Evolutionary conservation across 2,113 vertebrate species (phyloP), one percentile per base, ranked within the genome.

Genomic region (Nyctibius bracteatus): DNA sequence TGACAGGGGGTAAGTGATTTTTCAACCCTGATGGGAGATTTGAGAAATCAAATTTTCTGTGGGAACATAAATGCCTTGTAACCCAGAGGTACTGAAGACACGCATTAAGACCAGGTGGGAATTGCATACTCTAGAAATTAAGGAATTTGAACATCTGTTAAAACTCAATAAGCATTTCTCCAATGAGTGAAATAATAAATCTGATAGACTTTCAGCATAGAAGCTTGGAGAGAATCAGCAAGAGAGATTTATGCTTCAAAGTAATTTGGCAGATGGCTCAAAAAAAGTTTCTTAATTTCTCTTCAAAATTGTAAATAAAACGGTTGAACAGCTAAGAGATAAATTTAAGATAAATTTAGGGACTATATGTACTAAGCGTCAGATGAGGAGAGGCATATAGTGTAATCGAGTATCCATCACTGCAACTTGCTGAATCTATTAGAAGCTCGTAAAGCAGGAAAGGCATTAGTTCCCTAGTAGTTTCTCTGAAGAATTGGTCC

Each of bases 111-210:
- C 27, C 63, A 75, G 80, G 8, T 14, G 23, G 44, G 77, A 90
- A 95, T 85, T 93, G 52, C 66, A 95, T 80, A 96, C 57, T 92
- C 51, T 46, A 78, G 88, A 97, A 97, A 92, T 95, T 92, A 96
- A 93, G 86, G 66, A 94, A 94, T 94, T 47, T 86, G 49, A 97
- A 93, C 91, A 96, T 90, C 94, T 97, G 88, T 95, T 96, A 95
- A 96, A 96, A 88, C 39, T 96, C 70, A 94, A 3, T 92, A 73
- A 97, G 41, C 39, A 10, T 95, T 96, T 97, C 73, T 88, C 27
- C 74, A 78, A 6, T 82, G 82, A 87, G 27, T 80, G 77, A 91
- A 96, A 95, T 51, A 94, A 96, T 82, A 91, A 90, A 96, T 96
- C 81, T 83, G 63, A 72, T 94, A 62, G 12, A 89, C 33, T 94